phyloP scores from a whole-genome alignment of 2,888 invertebrate genomes.

The Colostygia pectinataria region DNA sequence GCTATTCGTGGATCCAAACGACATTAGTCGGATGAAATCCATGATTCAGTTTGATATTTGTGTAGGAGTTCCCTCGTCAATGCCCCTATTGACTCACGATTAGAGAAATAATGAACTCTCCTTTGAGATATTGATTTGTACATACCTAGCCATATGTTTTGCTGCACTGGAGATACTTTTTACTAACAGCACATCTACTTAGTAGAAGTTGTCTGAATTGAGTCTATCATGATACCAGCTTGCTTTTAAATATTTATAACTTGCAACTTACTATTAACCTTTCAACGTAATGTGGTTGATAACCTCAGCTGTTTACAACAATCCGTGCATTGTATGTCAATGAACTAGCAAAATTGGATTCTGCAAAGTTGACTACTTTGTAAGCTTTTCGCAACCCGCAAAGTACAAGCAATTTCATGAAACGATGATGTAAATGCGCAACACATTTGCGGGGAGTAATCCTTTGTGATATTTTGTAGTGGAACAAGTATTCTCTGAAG shows the following conservation, averaged over 20 bases:
- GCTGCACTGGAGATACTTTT: too few relatives aligned
- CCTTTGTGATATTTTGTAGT: slow-evolving; percentile 58
- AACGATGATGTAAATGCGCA: slow-evolving; percentile 22
- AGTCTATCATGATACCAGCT: background rate
- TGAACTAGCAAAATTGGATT: slow-evolving; percentile 32
- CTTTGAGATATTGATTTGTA: background rate
- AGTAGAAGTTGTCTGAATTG: too few relatives aligned
- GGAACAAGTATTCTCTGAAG: slow-evolving; percentile 86
- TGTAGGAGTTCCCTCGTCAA: slow-evolving; percentile 1
- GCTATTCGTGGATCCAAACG: slow-evolving; percentile 52
- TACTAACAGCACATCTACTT: too few relatives aligned
- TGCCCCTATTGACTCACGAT: background rate
- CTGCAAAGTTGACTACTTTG: slow-evolving; percentile 21
- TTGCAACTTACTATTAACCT: slow-evolving; percentile 8
- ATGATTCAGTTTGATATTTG: slow-evolving; percentile 25
- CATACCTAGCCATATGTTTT: background rate
- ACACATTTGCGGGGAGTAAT: slow-evolving; percentile 20
- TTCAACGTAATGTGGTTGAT: slow-evolving; percentile 31
- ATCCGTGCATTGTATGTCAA: slow-evolving; percentile 34
- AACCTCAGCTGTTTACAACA: slow-evolving; percentile 29
- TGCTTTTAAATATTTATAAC: slow-evolving; percentile 7
- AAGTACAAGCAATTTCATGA: slow-evolving; percentile 22
- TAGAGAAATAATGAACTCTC: background rate
- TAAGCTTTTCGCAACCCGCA: slow-evolving; percentile 21
- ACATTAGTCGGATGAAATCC: slow-evolving; percentile 44